Base-by-base conservation (phyloP, 2,797 vertebrate genomes). In the Tragopan temminckii region DNA sequence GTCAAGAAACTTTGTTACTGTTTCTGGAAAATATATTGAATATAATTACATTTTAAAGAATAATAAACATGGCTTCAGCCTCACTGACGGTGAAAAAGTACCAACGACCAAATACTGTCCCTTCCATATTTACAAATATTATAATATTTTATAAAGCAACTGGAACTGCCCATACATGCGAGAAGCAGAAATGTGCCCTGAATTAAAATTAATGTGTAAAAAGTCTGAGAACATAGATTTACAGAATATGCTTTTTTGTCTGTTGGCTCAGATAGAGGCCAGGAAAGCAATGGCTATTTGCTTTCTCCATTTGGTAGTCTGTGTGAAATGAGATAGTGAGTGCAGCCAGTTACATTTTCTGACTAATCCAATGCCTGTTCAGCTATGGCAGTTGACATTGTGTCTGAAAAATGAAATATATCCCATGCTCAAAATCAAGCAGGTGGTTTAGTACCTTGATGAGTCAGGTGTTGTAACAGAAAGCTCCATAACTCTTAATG, bases 401-500 rank as follows among this genome's bases (percentile, higher is more conserved):
- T 68, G 50, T 27, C 38, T 94, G 76, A 87, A 89, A 80, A 90
- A 87, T 68, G 38, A 85, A 82, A 80, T 80, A 68, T 62, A 77
- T 79, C 80, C 75, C 25, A 16, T 71, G 48, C 58, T 93, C 24
- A 35, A 50, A 93, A 82, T 80, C 50, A 89, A 75, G 75, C 42
- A 80, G 48, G 66, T 93, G 71, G 43, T 77, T 92, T 82, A 80
- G 71, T 87, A 95, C 81, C 81, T 94, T 92, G 85, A 79, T 92
- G 88, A 94, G 50, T 95, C 83, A 85, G 80, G 68, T 91, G 90
- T 93, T 68, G 61, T 80, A 87, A 80, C 61, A 86, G 90, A 95
- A 81, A 87, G 38, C 24, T 38, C 85, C 80, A 64, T 95, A 93
- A 94, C 61, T 88, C 80, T 87, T 90, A 74, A 71, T 74, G 84